Evolutionary conservation across 2,797 vertebrate genomes (phyloP).

Genomic region (Lagodon rhomboides): DNA sequence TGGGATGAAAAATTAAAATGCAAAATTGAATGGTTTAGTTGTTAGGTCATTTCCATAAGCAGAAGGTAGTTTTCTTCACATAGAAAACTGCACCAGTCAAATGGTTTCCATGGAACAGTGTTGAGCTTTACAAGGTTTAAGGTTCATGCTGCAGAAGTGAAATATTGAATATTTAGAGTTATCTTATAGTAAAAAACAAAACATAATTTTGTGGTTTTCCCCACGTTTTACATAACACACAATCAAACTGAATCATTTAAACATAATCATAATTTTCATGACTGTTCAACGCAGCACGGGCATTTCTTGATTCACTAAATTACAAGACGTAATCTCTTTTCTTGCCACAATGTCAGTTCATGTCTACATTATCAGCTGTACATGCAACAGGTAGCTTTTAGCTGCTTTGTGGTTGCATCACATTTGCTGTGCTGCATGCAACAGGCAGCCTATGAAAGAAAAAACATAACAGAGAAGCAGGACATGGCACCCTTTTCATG

Average conservation of each 20-base stretch:
- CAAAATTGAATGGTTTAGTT: neutral
- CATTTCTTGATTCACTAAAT: neutral
- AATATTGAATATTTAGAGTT: neutral
- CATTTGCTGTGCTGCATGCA: neutral
- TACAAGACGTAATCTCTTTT: neutral
- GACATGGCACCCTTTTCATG: neutral
- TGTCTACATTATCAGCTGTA: neutral
- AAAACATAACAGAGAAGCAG: neutral
- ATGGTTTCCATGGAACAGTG: neutral
- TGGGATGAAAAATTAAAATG: neutral
- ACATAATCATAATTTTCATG: neutral
- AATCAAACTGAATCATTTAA: too few species aligned
- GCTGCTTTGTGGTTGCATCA: neutral
- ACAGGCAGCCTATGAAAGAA: neutral
- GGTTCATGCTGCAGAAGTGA: neutral
- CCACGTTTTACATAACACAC: neutral
- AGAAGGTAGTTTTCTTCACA: neutral
- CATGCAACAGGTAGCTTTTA: slow-evolving; percentile 20
- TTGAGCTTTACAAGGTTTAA: neutral
- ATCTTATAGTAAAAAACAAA: neutral
- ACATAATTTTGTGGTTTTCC: neutral
- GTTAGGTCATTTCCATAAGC: neutral
- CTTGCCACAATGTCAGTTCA: neutral
- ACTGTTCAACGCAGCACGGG: neutral
- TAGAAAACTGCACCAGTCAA: neutral